Percentiles rank a stretch among this genome's conserved stretches.
These are phyloP conservation scores for Ostrea edulis DNA, from an alignment of 1,140 invertebrate genomes.

Conservation along the genomic window DNA sequence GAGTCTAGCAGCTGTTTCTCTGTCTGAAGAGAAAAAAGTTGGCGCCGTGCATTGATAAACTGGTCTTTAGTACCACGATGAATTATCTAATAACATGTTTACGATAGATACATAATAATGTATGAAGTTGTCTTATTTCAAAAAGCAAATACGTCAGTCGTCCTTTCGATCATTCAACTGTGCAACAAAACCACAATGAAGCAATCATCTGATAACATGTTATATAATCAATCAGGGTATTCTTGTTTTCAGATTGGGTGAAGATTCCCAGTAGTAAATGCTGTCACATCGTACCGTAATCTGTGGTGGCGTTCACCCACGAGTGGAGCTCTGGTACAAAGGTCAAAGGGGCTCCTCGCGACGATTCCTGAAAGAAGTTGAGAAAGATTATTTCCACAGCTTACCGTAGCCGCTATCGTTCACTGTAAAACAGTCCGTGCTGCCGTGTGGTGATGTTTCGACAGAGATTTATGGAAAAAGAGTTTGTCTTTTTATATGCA, in stretches of 20 bases:
- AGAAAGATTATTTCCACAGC: not conserved
- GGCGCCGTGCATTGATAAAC: not conserved
- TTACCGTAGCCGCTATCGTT: not conserved
- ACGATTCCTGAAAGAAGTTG: constrained; percentile 47
- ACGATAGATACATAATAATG: no score
- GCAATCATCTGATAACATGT: not conserved
- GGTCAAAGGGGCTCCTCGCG: constrained; percentile 57
- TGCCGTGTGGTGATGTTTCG: not conserved
- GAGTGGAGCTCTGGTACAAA: constrained; percentile 59
- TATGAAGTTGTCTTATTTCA: no score
- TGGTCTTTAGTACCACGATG: not conserved
- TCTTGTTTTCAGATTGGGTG: not conserved
- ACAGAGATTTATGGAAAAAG: not conserved
- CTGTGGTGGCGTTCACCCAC: constrained; percentile 55
- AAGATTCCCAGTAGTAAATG: not conserved
- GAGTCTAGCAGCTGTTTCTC: constrained; percentile 47
- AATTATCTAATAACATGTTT: no score
- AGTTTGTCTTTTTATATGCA: not conserved
- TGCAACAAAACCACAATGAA: constrained; percentile 1
- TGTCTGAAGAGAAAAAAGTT: constrained; percentile 39
- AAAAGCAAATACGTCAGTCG: not conserved
- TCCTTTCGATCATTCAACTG: not conserved
- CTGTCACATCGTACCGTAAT: constrained; percentile 53
- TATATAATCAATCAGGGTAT: not conserved
- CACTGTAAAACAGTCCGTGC: not conserved